Evolutionary conservation across 2,113 vertebrate species (phyloP).

Genomic region (Pelobates fuscus): DNA sequence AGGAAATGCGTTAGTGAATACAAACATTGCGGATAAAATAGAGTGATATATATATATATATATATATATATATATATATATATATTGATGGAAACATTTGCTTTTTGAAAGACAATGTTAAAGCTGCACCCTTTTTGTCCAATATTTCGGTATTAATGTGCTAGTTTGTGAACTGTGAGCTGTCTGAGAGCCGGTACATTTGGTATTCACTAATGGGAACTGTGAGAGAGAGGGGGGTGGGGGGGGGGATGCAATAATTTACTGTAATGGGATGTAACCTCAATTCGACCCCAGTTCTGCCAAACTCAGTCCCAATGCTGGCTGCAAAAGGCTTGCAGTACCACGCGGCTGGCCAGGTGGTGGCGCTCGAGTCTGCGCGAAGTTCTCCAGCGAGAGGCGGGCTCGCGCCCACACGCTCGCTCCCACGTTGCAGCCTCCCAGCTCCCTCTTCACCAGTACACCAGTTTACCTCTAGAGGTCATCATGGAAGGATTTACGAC

Average conservation of each 20-base stretch:
- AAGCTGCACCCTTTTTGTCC: conserved; percentile 51
- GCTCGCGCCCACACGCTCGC: conserved; percentile 67
- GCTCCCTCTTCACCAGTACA: conserved; percentile 74
- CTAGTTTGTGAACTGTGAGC: conserved; percentile 55
- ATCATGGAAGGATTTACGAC: conserved; percentile 99
- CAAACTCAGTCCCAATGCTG: conserved; percentile 60
- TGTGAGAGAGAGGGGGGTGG: no score
- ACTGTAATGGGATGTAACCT: conserved; percentile 92
- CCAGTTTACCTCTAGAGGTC: conserved; percentile 99
- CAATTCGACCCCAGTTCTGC: conserved; percentile 82
- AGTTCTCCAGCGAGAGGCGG: conserved; percentile 56
- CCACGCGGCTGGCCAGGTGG: conserved; percentile 73
- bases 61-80: not conserved
- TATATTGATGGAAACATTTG: conserved; percentile 5
- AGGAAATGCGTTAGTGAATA: not conserved
- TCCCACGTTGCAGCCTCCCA: conserved; percentile 80
- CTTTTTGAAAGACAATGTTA: conserved; percentile 9
- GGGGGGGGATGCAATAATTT: conserved; percentile 75
- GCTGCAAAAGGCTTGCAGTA: conserved; percentile 62
- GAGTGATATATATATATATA: conserved; percentile 1
- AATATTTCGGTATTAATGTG: conserved; percentile 56
- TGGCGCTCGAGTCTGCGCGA: conserved; percentile 85
- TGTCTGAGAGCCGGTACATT: conserved; percentile 65
- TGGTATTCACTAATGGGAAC: conserved; percentile 76
- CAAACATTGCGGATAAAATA: conserved; percentile 2